phyloP scores from a whole-genome alignment of 2,113 vertebrate genomes.

The Python bivittatus region DNA sequence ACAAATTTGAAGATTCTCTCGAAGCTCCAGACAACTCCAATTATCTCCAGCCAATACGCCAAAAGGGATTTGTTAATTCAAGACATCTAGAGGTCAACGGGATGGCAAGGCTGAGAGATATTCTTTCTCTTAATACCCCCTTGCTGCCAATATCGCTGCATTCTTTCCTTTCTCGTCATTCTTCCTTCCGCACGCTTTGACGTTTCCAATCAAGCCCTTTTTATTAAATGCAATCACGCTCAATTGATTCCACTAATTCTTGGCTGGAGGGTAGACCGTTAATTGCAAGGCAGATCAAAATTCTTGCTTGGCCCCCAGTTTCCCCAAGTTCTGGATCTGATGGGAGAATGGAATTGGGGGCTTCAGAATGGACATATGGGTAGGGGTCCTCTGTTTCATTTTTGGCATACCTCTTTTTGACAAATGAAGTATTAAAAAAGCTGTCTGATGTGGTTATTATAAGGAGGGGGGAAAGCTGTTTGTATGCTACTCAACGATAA shows the following conservation, averaged over 20 bases:
- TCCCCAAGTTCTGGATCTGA: neutral
- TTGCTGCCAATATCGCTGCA: neutral
- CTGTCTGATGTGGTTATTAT: neutral
- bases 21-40: accelerated
- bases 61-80: neutral
- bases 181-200: slow-evolving; percentile 6
- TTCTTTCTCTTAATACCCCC: neutral
- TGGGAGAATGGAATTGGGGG: neutral
- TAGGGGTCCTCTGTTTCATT: neutral
- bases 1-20: neutral
- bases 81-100: neutral
- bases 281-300: neutral
- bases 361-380: neutral
- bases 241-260: slow-evolving; percentile 10
- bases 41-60: neutral
- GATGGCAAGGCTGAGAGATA: neutral
- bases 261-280: neutral
- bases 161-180: neutral
- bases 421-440: neutral
- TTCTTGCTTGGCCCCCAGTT: no score
- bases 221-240: neutral
- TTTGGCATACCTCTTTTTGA: neutral
- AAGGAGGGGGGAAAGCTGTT: neutral
- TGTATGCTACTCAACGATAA: neutral
- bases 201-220: neutral